Evolutionary conservation across 2,888 invertebrate genomes (phyloP), one percentile per base, ranked within the genome.

Genomic region (Clunio marinus): DNA sequence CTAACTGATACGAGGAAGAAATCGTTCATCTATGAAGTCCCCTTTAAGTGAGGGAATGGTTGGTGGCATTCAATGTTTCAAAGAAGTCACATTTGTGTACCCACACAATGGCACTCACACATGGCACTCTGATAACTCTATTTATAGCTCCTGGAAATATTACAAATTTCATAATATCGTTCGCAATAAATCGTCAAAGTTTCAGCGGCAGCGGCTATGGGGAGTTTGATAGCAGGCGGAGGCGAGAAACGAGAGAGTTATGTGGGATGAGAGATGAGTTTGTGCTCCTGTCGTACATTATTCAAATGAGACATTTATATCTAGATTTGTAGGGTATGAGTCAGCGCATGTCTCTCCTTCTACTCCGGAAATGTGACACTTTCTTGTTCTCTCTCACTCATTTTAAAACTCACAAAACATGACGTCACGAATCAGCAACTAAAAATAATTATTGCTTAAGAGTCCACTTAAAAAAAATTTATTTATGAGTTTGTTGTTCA

Each of bases 61-160:
- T 59, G 59, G 2, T 17, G n/a, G 8, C 10, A 24, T 24, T 57
- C 2, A 2, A 25, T 32, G 35, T 13, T 32, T 59, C n/a, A 17
- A n/a, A 35, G 3, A 20, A 35, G 57, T 28, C 59, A 59, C 8
- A n/a, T 13, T 22, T 17, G 10, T n/a, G 17, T 46, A 45, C 63
- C 15, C 45, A 63, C 63, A 41, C 20, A 51, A 22, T 41, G 2
- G 13, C 62, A 41, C 27, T 17, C 62, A 24, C 62, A 62, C 62
- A 63, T 25, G 45, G 45, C 45, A 46, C 15, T 63, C 37, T 63
- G 63, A 63, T 63, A 63, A 63, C 63, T 63, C 63, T 63, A 63
- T 63, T 63, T 63, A 63, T 63, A 63, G 63, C 63, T 45, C 17
- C 63, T 45, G 63, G 63, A 63, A 63, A 45, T 63, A 63, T 63